Percentiles rank a stretch among this genome's conserved stretches.
These are phyloP conservation scores for Hesperia comma DNA, from an alignment of 2,888 invertebrate species.

Conservation along the genomic window DNA sequence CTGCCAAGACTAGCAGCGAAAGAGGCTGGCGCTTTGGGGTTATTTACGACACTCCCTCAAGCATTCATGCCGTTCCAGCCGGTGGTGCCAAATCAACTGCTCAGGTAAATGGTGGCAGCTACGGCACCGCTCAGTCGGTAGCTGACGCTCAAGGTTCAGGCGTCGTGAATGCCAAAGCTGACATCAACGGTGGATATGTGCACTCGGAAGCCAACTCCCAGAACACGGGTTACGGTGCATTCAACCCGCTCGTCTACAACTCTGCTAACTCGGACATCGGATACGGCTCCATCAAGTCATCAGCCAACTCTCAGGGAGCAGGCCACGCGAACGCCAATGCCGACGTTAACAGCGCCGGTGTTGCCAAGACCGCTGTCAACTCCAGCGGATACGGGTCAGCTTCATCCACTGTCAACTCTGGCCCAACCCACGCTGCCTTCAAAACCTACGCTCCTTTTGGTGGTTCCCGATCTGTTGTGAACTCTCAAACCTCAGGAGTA, in stretches of 20 bases:
- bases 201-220: conserved; percentile 53
- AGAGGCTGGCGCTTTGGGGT: conserved; percentile 74
- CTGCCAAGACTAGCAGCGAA: conserved; percentile 55
- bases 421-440: conserved; percentile 38
- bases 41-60: conserved; percentile 57
- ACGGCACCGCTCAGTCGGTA: conserved; percentile 50
- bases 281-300: conserved; percentile 38
- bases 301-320: conserved; percentile 37
- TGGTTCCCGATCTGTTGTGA: conserved; percentile 55
- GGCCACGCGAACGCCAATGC: conserved; percentile 39
- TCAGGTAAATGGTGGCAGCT: conserved; percentile 49
- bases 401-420: conserved; percentile 45
- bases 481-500: conserved; percentile 59
- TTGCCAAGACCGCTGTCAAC: conserved; percentile 48
- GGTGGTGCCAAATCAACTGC: conserved; percentile 48
- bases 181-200: conserved; percentile 55
- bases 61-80: conserved; percentile 47
- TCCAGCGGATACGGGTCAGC: conserved; percentile 44
- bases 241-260: conserved; percentile 26
- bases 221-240: conserved; percentile 47
- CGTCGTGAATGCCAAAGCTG: conserved; percentile 55
- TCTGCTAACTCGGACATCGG: conserved; percentile 41
- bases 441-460: conserved; percentile 40
- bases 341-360: conserved; percentile 39
- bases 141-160: conserved; percentile 57